Percentiles rank a stretch among this genome's conserved stretches.
Conservation (phyloP, 2,797 vertebrate species). For the Melanotaenia pygmaea region DNA sequence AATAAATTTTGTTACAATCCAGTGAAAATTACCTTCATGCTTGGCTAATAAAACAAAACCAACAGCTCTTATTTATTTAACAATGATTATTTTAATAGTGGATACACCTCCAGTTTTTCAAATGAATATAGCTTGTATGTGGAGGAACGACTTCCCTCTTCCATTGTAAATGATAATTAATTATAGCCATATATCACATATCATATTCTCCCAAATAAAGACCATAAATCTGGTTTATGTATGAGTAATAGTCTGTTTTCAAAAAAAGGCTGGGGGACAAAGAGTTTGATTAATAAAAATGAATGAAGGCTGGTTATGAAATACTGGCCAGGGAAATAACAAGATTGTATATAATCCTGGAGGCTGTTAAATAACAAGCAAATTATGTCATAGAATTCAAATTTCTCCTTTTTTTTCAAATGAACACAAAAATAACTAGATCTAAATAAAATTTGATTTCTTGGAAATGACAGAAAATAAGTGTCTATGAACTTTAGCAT, state of each 20-base stretch:
- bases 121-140: no score
- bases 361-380: no score
- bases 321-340: neutral
- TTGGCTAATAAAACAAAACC: no score
- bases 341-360: neutral
- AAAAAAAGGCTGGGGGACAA: neutral
- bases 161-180: neutral
- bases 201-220: neutral
- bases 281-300: neutral
- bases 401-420: neutral
- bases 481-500: no score
- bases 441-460: no score
- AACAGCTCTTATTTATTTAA: no score
- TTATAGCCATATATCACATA: neutral
- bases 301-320: neutral
- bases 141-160: neutral
- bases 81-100: no score
- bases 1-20: no score
- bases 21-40: no score
- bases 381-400: neutral
- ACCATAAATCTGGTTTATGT: neutral
- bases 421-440: no score
- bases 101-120: neutral
- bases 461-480: no score
- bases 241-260: neutral